These are phyloP conservation scores for Stegastes partitus DNA, from an alignment of 2,113 vertebrate species.

Conservation along the genomic window DNA sequence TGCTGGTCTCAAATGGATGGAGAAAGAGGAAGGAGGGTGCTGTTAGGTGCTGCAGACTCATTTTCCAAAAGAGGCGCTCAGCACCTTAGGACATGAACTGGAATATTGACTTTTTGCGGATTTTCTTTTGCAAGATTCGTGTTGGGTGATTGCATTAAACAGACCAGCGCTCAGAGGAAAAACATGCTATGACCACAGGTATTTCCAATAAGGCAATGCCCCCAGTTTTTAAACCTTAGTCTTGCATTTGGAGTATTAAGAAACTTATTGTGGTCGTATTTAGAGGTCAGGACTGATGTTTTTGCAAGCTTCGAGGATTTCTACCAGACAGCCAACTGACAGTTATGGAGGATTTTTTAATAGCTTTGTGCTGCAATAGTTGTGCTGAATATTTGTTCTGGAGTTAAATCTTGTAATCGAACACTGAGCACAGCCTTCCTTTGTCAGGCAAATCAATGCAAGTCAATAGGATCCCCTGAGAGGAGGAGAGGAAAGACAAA, in stretches of 20 bases:
- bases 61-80: constrained; percentile 4
- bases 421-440: constrained; percentile 61
- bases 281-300: constrained; percentile 29
- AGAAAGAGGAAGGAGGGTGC: constrained; percentile 31
- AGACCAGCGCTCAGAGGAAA: constrained; percentile 4
- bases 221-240: constrained; percentile 43
- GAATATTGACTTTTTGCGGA: constrained; percentile 35
- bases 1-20: constrained; percentile 25
- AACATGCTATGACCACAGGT: constrained; percentile 46
- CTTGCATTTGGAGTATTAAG: constrained; percentile 39
- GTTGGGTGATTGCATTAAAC: constrained; percentile 29
- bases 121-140: constrained; percentile 22
- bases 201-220: constrained; percentile 40
- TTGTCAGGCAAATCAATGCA: constrained; percentile 85
- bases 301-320: constrained; percentile 25
- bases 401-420: constrained; percentile 74
- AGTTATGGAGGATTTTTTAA: constrained; percentile 25
- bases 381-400: constrained; percentile 65
- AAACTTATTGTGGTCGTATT: constrained; percentile 50
- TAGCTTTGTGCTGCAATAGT: constrained; percentile 39
- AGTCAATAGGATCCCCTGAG: constrained; percentile 80
- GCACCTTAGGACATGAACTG: constrained; percentile 6
- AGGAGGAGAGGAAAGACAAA: constrained; percentile 72
- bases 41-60: constrained; percentile 15
- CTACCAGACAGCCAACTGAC: not conserved